Conservation (phyloP, 1,140 invertebrate genomes). For the Gonioctena quinquepunctata region DNA sequence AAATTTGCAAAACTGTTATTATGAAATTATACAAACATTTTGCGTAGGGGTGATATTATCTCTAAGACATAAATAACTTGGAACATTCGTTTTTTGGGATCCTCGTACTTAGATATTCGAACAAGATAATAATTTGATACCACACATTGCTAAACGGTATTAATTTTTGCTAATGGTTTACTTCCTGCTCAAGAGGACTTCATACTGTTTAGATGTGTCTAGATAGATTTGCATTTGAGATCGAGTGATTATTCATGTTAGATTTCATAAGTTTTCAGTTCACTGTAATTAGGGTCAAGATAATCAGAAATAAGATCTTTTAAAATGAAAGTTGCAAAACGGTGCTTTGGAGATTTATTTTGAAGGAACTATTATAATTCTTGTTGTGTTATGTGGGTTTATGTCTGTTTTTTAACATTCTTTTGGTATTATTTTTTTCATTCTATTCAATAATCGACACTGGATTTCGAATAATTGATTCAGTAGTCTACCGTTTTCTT, state of each 20-base stretch:
- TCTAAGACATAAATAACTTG: neutral
- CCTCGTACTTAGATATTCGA: conserved; percentile 10
- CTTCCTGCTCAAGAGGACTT: neutral
- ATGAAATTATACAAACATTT: conserved; percentile 15
- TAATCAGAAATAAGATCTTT: too few species aligned
- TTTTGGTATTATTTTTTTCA: too few species aligned
- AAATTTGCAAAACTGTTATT: neutral
- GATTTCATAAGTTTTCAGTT: too few species aligned
- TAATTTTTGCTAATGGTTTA: conserved; percentile 14
- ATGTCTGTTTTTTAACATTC: too few species aligned
- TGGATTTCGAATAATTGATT: too few species aligned
- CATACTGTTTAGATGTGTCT: neutral
- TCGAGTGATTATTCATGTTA: neutral
- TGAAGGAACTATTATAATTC: too few species aligned
- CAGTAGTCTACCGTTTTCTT: too few species aligned
- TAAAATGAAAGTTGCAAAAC: too few species aligned
- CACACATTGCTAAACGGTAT: conserved; percentile 18
- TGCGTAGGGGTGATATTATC: conserved; percentile 18
- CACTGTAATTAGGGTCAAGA: too few species aligned
- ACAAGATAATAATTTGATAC: conserved; percentile 8
- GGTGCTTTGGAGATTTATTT: too few species aligned
- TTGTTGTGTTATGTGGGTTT: too few species aligned
- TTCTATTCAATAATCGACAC: too few species aligned
- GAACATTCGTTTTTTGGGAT: neutral
- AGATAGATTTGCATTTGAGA: neutral